Evolutionary conservation across 2,113 vertebrate genomes (phyloP).

Genomic region (Bolborhynchus lineola): DNA sequence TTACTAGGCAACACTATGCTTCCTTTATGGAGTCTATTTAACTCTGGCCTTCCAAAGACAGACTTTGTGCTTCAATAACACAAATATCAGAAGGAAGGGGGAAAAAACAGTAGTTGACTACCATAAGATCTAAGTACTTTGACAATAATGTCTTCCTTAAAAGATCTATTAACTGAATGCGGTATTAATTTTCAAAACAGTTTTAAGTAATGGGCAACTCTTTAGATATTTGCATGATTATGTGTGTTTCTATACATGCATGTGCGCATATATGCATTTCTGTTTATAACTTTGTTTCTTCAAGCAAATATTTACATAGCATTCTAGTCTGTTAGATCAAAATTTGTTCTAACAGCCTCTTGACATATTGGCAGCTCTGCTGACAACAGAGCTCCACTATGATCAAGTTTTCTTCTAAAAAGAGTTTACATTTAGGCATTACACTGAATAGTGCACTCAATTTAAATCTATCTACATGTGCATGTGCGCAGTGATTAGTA

Average conservation of each 20-base stretch:
- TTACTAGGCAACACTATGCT: slow-evolving; percentile 76
- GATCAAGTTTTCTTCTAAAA: not conserved
- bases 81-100: slow-evolving; percentile 12
- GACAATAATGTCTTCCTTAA: not conserved
- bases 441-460: not conserved
- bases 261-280: not conserved
- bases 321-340: not conserved
- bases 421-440: not conserved
- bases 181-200: not conserved
- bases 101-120: slow-evolving; percentile 36
- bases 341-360: not conserved
- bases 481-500: not conserved
- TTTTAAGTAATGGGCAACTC: not conserved
- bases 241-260: not conserved
- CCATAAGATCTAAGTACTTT: not conserved
- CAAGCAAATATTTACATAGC: not conserved
- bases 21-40: slow-evolving; percentile 57
- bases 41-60: slow-evolving; percentile 64
- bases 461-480: not conserved
- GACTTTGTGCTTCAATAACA: slow-evolving; percentile 48
- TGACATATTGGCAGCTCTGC: not conserved
- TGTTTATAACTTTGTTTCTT: not conserved
- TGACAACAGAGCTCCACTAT: not conserved
- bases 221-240: not conserved
- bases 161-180: not conserved